Evolutionary conservation across 2,888 invertebrate genomes (phyloP).

Genomic region (Mylabris sibirica): DNA sequence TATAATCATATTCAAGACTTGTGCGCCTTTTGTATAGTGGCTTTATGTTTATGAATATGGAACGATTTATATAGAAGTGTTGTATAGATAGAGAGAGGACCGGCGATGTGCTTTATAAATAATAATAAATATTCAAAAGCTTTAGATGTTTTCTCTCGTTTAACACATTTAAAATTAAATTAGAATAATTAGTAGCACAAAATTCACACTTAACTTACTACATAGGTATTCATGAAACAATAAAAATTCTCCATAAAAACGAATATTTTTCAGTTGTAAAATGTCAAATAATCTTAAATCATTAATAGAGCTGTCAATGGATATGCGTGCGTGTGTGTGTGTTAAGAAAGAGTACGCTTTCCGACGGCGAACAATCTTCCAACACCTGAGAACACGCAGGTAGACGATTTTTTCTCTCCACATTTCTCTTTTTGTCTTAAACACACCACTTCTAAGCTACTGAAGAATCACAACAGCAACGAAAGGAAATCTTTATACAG

Average conservation of each 20-base stretch:
- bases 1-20: slow-evolving; percentile 35
- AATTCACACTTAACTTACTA: slow-evolving; percentile 30
- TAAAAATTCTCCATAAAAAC: not conserved
- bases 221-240: not conserved
- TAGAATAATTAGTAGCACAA: slow-evolving; percentile 37
- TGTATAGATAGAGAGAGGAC: not conserved
- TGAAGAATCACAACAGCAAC: not conserved
- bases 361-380: not conserved
- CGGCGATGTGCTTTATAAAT: slow-evolving; percentile 31
- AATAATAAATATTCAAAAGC: slow-evolving; percentile 34
- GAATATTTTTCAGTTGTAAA: slow-evolving; percentile 24
- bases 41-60: slow-evolving; percentile 40
- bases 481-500: slow-evolving; percentile 5
- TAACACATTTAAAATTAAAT: slow-evolving; percentile 25
- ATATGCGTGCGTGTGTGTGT: too few relatives aligned
- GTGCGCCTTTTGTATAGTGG: slow-evolving; percentile 30
- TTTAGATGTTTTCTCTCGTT: slow-evolving; percentile 17
- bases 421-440: not conserved
- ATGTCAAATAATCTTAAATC: slow-evolving; percentile 46
- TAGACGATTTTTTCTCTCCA: not conserved
- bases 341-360: not conserved
- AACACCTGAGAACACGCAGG: slow-evolving; percentile 7
- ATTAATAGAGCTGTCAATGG: slow-evolving; percentile 47
- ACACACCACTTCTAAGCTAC: not conserved
- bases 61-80: slow-evolving; percentile 26